These are phyloP conservation scores for Antitype chi DNA, from an alignment of 2,888 invertebrate species.

Conservation along the genomic window DNA sequence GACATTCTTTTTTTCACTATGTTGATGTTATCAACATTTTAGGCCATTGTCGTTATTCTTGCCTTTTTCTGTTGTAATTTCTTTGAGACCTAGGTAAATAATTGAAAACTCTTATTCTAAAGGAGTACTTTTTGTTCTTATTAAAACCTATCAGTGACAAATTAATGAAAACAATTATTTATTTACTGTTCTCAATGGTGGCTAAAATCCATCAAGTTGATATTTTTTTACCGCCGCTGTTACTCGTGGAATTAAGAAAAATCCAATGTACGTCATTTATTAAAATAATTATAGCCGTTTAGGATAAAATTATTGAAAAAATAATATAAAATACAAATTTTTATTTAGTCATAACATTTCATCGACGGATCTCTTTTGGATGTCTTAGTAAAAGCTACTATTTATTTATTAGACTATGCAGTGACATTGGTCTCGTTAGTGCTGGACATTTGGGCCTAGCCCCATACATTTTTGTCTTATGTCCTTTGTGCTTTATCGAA, in stretches of 20 bases:
- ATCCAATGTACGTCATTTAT: neutral
- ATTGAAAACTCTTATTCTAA: neutral
- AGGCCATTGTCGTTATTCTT: too few relatives aligned
- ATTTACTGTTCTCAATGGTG: neutral
- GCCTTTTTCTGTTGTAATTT: too few relatives aligned
- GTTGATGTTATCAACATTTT: neutral
- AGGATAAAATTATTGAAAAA: neutral
- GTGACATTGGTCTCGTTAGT: neutral
- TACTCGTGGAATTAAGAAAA: neutral
- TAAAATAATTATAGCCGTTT: neutral
- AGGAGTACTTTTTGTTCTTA: neutral
- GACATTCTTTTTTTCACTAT: slow-evolving; percentile 2
- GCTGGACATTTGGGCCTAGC: neutral
- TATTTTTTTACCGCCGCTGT: neutral
- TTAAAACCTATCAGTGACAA: neutral
- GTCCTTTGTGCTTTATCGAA: neutral
- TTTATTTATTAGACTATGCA: neutral
- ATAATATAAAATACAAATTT: neutral
- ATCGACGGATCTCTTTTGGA: neutral
- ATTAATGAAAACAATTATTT: neutral
- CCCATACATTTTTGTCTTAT: neutral
- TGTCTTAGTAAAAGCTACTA: neutral
- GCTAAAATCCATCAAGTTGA: neutral
- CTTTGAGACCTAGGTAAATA: neutral
- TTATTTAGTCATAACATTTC: neutral